phyloP scores from a whole-genome alignment of 1,140 invertebrate genomes.

The Aphidius ervi region DNA sequence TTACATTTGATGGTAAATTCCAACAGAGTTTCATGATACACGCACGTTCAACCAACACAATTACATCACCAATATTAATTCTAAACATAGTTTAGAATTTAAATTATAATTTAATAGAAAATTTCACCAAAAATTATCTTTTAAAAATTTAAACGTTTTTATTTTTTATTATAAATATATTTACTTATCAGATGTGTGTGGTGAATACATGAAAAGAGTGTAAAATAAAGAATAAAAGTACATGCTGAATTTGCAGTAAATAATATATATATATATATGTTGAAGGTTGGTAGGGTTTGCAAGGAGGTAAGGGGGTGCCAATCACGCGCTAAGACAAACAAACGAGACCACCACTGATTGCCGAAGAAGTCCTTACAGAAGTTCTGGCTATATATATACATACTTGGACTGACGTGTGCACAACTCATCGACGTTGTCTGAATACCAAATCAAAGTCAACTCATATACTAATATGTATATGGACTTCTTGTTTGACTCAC shows the following conservation, averaged over 20 bases:
- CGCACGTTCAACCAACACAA: too few species aligned
- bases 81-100: too few species aligned
- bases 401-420: conserved; percentile 25
- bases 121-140: too few species aligned
- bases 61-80: too few species aligned
- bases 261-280: not conserved
- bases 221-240: too few species aligned
- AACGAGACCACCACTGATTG: conserved; percentile 43
- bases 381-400: conserved; percentile 14
- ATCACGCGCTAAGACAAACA: conserved; percentile 50
- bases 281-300: conserved; percentile 11
- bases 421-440: conserved; percentile 29
- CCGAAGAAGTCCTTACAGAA: conserved; percentile 38
- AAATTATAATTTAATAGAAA: too few species aligned
- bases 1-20: conserved; percentile 45
- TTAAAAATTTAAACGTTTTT: too few species aligned
- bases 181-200: too few species aligned
- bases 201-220: too few species aligned
- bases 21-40: conserved; percentile 37
- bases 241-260: not conserved
- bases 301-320: conserved; percentile 33
- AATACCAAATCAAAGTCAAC: conserved; percentile 28
- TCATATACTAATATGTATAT: not conserved
- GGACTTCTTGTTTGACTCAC: too few species aligned
- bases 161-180: too few species aligned